Evolutionary conservation across 2,797 vertebrate species (phyloP), one percentile per base, ranked within the genome.

Genomic region (Microctenopoma lineatum): DNA sequence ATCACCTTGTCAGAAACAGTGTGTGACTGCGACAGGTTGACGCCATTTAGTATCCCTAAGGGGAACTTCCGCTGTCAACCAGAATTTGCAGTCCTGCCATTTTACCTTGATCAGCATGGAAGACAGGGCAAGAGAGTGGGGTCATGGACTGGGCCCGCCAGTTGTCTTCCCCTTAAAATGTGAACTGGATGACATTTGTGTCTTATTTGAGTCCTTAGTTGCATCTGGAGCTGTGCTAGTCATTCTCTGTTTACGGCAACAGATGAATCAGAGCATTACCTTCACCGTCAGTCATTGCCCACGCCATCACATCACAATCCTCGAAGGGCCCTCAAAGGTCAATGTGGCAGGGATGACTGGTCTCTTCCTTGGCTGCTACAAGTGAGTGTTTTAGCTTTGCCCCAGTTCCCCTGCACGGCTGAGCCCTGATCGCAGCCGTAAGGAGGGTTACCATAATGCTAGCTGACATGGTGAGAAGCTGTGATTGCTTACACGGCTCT

Each of bases 381-480:
- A 83, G 68, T 51, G 72, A 93, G 77, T 77, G 86, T 75, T 69
- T 87, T 67, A 12, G 44, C 88, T 89, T 81, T 90, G 88, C 84
- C 90, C 90, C 85, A 91, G 80, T 92, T 91, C 87, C 74, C 66
- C 66, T 73, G 85, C 81, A 74, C 80, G 80, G 82, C 72, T 81
- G 87, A 83, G 76, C 77, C 73, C 72, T 77, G 90, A 89, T 85
- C 76, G 52, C 78, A 77, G 70, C 75, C 74, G 52, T 75, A 75
- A 58, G 67, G 66, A 55, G 79, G 77, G 79, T 84, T 88, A 86
- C 83, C 68, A 75, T 93, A 91, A 95, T 92, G 87, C 86, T 81
- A 73, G 79, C 84, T 91, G 93, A 94, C 92, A 91, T 90, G 79
- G 81, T 84, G 89, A 91, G 91, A 91, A 90, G 85, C 81, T 82